Evolutionary conservation across 2,113 vertebrate genomes (phyloP), one percentile per base, ranked within the genome.

Genomic region (Brachypteracias leptosomus): DNA sequence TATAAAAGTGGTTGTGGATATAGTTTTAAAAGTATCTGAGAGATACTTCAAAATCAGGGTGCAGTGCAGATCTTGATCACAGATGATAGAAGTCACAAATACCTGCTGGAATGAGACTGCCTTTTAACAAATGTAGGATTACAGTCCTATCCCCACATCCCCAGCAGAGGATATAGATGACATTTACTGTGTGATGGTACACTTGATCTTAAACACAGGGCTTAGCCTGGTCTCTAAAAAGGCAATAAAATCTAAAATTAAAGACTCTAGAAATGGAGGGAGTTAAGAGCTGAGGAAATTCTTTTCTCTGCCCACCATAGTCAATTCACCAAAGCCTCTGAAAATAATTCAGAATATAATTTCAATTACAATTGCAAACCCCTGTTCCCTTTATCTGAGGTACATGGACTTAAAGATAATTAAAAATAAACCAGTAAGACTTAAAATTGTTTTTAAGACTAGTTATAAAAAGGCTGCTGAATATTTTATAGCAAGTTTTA

Each of bases 401-500:
- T 91, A 95, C 87, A 96, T 6, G 26, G 93, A 90, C 90, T 97
- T 95, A 90, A 96, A 97, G 96, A 95, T 95, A 97, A 97, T 97
- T 97, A 95, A 97, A 97, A 97, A 91, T 82, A 93, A 97, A 91
- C 4, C 77, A 95, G 44, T 35, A 93, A 85, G 96, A 92, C 84
- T 97, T 97, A 90, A 94, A 90, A 96, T 93, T 90, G 88, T 95
- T 94, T 91, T 96, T 95, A 97, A 90, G 76, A 61, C 82, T 93
- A 89, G 89, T 96, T 96, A 96, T 96, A 97, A 93, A 97, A 94
- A 71, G 72, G 42, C 54, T 93, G 59, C 19, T 95, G 73, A 97
- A 96, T 97, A 94, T 97, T 98, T 97, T 95, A 97, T 95, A 91
- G 80, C 81, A 96, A 87, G 29, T 95, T 96, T 97, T 95, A 92